Evolutionary conservation across 2,113 vertebrate genomes (phyloP).

Genomic region (Entelurus aequoreus): DNA sequence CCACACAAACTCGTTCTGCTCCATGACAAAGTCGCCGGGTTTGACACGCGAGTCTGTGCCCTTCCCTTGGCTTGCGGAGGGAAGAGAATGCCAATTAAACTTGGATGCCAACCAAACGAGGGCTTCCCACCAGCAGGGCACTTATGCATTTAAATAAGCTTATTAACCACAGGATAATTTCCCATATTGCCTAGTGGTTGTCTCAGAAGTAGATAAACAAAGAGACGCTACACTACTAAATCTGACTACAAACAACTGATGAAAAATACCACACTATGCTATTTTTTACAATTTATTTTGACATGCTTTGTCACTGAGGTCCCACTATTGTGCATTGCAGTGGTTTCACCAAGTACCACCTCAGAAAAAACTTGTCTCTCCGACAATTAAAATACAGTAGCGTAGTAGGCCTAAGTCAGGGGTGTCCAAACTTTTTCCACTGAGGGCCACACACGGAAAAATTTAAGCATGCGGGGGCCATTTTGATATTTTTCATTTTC

Average conservation of each 20-base stretch:
- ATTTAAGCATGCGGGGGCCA: no score
- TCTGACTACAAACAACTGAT: neutral
- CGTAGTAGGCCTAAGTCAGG: no score
- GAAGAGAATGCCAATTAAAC: constrained; percentile 30
- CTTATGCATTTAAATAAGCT: constrained; percentile 35
- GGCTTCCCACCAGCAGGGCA: constrained; percentile 34
- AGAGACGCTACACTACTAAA: constrained; percentile 11
- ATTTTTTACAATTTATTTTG: no score
- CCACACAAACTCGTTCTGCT: neutral
- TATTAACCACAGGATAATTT: constrained; percentile 38
- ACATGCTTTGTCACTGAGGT: no score
- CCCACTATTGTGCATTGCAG: no score
- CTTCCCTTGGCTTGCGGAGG: constrained; percentile 16
- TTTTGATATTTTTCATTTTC: no score
- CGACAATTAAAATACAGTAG: no score
- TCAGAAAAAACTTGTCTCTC: no score
- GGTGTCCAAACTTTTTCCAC: no score
- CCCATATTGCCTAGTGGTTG: constrained; percentile 29
- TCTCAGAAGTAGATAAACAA: constrained; percentile 11
- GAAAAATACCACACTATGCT: no score
- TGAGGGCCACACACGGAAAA: no score
- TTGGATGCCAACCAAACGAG: constrained; percentile 16
- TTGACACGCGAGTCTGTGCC: constrained; percentile 4
- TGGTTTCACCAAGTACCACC: no score
- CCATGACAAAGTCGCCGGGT: neutral